Percentiles rank a stretch among this genome's conserved stretches.
These are phyloP conservation scores for Luidia sarsii DNA, from an alignment of 53 echinoderm and acorn worm species.

Conservation along the genomic window DNA sequence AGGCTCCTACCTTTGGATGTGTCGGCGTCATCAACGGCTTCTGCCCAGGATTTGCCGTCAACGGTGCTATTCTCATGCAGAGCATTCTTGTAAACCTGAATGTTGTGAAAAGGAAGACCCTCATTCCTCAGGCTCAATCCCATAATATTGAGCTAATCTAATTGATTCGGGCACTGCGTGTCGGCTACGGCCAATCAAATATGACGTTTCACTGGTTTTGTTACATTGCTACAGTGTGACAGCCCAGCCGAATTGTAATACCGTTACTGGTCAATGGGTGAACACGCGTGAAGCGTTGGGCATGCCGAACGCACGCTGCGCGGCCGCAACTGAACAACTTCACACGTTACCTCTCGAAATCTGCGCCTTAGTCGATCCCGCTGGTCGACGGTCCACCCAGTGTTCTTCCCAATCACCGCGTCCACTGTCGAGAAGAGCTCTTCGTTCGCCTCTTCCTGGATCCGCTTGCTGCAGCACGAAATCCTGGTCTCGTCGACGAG, in stretches of 20 bases:
- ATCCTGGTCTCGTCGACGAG: conserved; percentile 29
- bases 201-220: too few species aligned
- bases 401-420: conserved; percentile 55
- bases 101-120: neutral
- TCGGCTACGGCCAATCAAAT: too few species aligned
- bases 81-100: conserved; percentile 57
- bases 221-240: too few species aligned
- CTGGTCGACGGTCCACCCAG: conserved; percentile 48
- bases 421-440: conserved; percentile 31
- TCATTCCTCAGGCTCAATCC: neutral
- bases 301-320: too few species aligned
- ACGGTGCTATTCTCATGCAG: conserved; percentile 53
- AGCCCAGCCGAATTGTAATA: too few species aligned
- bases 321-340: too few species aligned
- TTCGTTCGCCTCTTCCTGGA: conserved; percentile 27
- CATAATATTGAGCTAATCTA: neutral
- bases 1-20: conserved; percentile 53
- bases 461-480: conserved; percentile 48
- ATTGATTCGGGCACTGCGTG: neutral
- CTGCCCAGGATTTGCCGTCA: conserved; percentile 60
- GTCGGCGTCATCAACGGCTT: conserved; percentile 56
- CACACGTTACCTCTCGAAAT: conserved; percentile 59
- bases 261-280: too few species aligned
- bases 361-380: conserved; percentile 39
- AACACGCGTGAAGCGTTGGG: too few species aligned